Evolutionary conservation across 2,888 invertebrate species (phyloP), one percentile per base, ranked within the genome.

Genomic region (Pristionchus japonicus): DNA sequence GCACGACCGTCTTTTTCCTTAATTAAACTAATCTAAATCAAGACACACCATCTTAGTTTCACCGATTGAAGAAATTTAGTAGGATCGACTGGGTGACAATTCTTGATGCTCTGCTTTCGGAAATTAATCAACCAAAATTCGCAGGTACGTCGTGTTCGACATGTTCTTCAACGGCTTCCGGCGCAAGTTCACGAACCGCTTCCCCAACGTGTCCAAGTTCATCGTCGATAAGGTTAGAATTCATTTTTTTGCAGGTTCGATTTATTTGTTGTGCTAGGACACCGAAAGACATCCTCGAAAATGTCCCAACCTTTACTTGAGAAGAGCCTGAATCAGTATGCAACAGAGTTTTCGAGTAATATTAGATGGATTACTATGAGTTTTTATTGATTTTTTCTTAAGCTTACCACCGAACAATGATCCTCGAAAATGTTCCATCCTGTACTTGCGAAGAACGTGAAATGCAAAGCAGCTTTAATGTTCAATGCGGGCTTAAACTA

Each of bases 141-240:
- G 27, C 34, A 86, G 86, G 23, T 93, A 93, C 88, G 93, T 93
- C 80, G 93, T 93, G 49, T 94, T 93, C 88, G 94, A 94, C 88
- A 94, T 94, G 94, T 94, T 94, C 91, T 94, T 92, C 92, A 93
- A 92, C 86, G 94, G 94, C 67, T 94, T 94, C 91, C 89, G 92
- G 34, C 87, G 94, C 64, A 94, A 94, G 88, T 94, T 93, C 88
- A 90, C 89, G 52, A 90, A 88, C 34, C 88, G 94, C n/a, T 94
- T 93, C 88, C 94, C 94, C 27, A 92, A 92, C 84, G 90, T 90
- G 13, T 91, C 91, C 17, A 92, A 93, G 85, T 89, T 90, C 80
- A 88, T 92, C 23, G 90, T 91, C 11, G 92, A 92, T 74, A 92
- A 92, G 88, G 90, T 90, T 40, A 82, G 34, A 40, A n/a, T n/a